Conservation (phyloP, 2,113 vertebrate genomes). For the Nothoprocta pentlandii region DNA sequence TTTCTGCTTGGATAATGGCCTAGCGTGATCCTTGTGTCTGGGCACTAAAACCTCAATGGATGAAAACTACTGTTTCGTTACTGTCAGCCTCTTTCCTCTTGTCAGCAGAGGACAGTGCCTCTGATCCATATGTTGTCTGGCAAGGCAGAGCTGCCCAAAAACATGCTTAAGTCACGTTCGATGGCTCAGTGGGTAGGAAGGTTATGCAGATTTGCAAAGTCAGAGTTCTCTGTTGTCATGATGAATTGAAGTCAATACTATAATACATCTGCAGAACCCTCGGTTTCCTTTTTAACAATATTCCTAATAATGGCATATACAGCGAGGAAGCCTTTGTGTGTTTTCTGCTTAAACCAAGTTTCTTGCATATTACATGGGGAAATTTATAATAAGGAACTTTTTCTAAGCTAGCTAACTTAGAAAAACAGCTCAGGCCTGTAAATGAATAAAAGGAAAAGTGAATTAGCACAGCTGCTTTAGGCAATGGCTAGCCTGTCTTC, state of each 20-base stretch:
- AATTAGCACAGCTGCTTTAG: constrained; percentile 62
- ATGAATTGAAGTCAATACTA: neutral
- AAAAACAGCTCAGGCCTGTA: constrained; percentile 27
- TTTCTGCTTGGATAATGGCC: neutral
- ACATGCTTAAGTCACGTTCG: neutral
- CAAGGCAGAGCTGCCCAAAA: neutral
- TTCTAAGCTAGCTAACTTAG: neutral
- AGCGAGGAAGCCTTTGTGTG: neutral
- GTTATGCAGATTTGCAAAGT: neutral
- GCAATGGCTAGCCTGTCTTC: constrained; percentile 67
- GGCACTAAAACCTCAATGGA: neutral
- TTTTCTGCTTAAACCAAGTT: constrained; percentile 27
- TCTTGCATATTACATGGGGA: neutral
- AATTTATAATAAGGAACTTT: neutral
- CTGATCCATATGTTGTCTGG: neutral
- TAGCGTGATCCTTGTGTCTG: neutral
- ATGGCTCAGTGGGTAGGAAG: neutral
- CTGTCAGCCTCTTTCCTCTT: neutral
- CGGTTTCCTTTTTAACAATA: neutral
- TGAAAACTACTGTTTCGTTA: neutral
- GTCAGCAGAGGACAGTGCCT: neutral
- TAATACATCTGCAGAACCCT: neutral
- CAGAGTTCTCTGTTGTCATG: neutral
- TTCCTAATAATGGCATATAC: neutral
- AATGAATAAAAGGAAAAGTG: constrained; percentile 39